These are phyloP conservation scores for Lepidocyrtinus sp. DNA, from an alignment of 2,888 invertebrate genomes.

Conservation along the genomic window DNA sequence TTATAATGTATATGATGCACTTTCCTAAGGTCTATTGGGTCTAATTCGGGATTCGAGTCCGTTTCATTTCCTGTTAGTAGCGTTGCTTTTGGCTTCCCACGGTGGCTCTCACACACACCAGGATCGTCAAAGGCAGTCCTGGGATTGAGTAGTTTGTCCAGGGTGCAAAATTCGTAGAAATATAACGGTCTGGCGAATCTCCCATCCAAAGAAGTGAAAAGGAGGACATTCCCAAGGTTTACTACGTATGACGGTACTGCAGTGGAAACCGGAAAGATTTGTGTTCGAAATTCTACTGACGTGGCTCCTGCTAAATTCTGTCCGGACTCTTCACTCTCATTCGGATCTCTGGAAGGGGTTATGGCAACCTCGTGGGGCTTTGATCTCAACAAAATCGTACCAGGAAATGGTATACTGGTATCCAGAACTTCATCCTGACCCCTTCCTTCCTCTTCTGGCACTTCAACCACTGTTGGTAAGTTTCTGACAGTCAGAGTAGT, in stretches of 20 bases:
- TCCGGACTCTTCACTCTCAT: slow-evolving; percentile 16
- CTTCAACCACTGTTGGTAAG: slow-evolving; percentile 20
- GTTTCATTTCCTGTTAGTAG: too few relatives aligned
- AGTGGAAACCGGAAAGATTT: slow-evolving; percentile 53
- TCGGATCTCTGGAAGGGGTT: background rate
- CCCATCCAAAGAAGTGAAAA: slow-evolving; percentile 59
- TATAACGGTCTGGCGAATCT: slow-evolving; percentile 57
- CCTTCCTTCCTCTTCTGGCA: background rate
- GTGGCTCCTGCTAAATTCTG: background rate
- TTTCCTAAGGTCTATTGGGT: too few relatives aligned
- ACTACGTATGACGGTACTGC: slow-evolving; percentile 60
- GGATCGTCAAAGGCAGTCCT: too few relatives aligned
- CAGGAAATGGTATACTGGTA: slow-evolving; percentile 40
- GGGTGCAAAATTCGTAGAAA: slow-evolving; percentile 15
- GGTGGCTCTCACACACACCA: too few relatives aligned
- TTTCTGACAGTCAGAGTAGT: slow-evolving; percentile 32
- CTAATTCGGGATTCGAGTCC: too few relatives aligned
- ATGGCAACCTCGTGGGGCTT: background rate
- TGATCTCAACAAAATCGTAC: slow-evolving; percentile 30
- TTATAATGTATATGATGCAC: too few relatives aligned
- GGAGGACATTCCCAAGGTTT: slow-evolving; percentile 47
- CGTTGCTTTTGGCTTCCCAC: too few relatives aligned
- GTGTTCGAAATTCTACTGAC: background rate
- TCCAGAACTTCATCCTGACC: slow-evolving; percentile 34
- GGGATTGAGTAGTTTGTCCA: background rate